phyloP scores from a whole-genome alignment of 2,888 invertebrate genomes.

The Rhodophaea formosa region DNA sequence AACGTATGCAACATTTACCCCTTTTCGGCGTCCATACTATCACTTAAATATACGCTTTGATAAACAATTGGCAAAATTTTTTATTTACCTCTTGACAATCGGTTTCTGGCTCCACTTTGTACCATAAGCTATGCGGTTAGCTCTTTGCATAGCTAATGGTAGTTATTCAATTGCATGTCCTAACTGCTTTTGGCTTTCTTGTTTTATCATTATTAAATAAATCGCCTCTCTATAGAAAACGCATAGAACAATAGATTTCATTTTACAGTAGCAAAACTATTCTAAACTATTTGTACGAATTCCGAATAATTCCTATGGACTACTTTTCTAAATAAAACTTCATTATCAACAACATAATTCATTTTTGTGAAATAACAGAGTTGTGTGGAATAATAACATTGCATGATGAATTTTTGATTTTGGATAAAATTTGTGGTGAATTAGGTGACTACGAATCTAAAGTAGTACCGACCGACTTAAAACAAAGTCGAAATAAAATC shows the following conservation, averaged over 20 bases:
- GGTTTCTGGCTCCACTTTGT: conserved; percentile 14
- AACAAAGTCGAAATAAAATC: too few relatives aligned
- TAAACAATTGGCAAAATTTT: conserved; percentile 17
- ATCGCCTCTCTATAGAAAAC: not conserved
- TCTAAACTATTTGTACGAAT: not conserved
- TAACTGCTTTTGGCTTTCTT: conserved; percentile 50
- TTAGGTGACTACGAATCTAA: not conserved
- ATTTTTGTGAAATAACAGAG: conserved; percentile 6
- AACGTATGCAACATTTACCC: not conserved
- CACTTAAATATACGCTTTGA: not conserved
- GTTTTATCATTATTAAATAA: conserved; percentile 17
- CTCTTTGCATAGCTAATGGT: conserved; percentile 38
- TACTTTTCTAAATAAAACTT: not conserved
- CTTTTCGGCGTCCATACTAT: not conserved
- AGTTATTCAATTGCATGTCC: conserved; percentile 44
- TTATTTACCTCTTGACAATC: conserved; percentile 41
- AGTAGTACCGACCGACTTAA: too few relatives aligned
- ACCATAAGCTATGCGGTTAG: conserved; percentile 15
- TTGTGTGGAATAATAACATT: conserved; percentile 10
- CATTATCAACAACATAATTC: not conserved
- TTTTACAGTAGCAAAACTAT: not conserved
- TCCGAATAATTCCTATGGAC: not conserved
- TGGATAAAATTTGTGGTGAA: not conserved
- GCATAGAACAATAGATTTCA: conserved; percentile 15
- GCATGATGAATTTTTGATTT: conserved; percentile 8